Base-by-base conservation (phyloP, 1,140 invertebrate species). In the Zaprionus inermis region DNA sequence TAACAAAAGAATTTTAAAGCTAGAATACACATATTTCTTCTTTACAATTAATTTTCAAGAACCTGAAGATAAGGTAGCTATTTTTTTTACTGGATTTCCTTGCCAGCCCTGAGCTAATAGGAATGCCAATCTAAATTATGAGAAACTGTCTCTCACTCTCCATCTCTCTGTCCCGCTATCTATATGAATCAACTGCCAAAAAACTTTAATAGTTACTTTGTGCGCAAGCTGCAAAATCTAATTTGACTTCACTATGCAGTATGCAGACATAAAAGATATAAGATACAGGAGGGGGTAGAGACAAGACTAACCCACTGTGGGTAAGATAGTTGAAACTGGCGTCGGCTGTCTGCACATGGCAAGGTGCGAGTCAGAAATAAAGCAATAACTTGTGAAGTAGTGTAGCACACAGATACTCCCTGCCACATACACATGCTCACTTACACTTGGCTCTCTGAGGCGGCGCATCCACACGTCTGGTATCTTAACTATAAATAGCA, bases 401-500 rank as follows among this genome's bases (percentile, higher is more conserved):
- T 73, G 68, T 24, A 54, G 22, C 10, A 18, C 16, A 72, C 36
- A 61, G 36, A 72, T 30, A 54, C 38, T 14, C 34, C 67, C 36
- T 55, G 12, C 1, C 16, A 67, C 18, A 63, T 7, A 11, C 49
- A 44, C 18, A 49, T 16, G 81, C 82, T 79, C 65, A 76, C 60
- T 81, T 72, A 83, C 72, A 89, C 88, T 80, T 69, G 38, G 38
- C 38, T 16, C 38, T 44, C 24, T 28, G 1, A 28, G 24, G 72
- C 78, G 84, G 66, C 38, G 38, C 85, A 88, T 90, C 84, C 84
- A 79, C 85, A 89, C 85, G 85, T 89, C 81, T 76, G 81, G 72
- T 89, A 89, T 89, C 85, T 89, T 90, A 85, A 81, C 85, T 90
- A 89, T 89, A 89, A 90, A 90, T 89, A 85, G 90, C 85, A 79